phyloP scores from a whole-genome alignment of 2,888 invertebrate species.

The Elegia similella region DNA sequence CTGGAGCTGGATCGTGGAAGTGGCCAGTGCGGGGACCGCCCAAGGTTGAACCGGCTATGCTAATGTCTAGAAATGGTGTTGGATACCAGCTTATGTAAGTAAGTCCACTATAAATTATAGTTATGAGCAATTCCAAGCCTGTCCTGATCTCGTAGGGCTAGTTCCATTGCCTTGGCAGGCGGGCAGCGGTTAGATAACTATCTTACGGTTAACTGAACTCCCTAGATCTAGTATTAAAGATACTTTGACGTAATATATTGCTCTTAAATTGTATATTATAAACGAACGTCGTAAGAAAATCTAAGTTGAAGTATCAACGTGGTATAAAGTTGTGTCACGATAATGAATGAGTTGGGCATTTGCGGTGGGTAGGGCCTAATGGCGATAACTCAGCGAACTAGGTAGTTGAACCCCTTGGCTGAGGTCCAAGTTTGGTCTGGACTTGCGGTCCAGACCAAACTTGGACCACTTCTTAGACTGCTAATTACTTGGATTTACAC shows the following conservation, averaged over 20 bases:
- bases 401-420: conserved; percentile 40
- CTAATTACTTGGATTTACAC: conserved; percentile 27
- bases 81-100: conserved; percentile 32
- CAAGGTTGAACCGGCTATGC: conserved; percentile 47
- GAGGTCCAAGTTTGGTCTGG: conserved; percentile 31
- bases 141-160: conserved; percentile 35
- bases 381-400: conserved; percentile 21
- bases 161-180: conserved; percentile 34
- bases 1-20: conserved; percentile 25
- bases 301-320: not conserved
- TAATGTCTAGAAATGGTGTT: conserved; percentile 33
- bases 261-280: conserved; percentile 3
- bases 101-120: conserved; percentile 43
- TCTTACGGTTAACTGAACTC: conserved; percentile 7
- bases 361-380: not conserved
- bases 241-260: not conserved
- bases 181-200: conserved; percentile 16
- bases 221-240: conserved; percentile 5
- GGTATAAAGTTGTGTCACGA: not conserved
- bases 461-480: conserved; percentile 24
- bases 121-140: conserved; percentile 36
- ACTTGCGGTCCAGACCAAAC: no score
- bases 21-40: conserved; percentile 33
- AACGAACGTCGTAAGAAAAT: conserved; percentile 10
- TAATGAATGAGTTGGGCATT: conserved; percentile 4